Conservation (phyloP, 2,113 vertebrate species). For the Agapornis roseicollis region DNA sequence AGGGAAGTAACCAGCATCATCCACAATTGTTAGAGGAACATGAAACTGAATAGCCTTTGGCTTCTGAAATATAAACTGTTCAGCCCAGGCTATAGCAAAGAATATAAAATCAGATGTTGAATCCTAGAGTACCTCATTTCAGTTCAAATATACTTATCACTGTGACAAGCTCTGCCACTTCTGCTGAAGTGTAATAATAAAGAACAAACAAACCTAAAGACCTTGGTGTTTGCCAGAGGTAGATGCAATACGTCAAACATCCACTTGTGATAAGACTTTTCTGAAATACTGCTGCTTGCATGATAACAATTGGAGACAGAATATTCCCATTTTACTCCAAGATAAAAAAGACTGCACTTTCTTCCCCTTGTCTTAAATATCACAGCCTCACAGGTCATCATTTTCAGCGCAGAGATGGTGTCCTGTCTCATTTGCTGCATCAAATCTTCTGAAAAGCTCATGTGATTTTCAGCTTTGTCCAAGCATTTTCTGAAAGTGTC, state of each 20-base stretch:
- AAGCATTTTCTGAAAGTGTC: slow-evolving; percentile 47
- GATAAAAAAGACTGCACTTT: background rate
- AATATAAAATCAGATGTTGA: background rate
- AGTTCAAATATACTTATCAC: slow-evolving; percentile 37
- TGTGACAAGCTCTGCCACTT: slow-evolving; percentile 8
- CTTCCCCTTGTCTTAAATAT: background rate
- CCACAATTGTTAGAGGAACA: background rate
- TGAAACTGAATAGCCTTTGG: slow-evolving; percentile 3
- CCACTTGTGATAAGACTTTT: background rate
- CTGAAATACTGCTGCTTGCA: background rate
- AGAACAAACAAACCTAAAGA: background rate
- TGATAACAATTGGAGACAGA: background rate
- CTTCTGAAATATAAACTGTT: slow-evolving; percentile 12
- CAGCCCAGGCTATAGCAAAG: background rate
- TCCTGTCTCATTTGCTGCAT: slow-evolving; percentile 31
- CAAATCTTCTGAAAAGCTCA: slow-evolving; percentile 43
- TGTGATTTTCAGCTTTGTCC: slow-evolving; percentile 55
- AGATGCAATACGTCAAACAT: background rate
- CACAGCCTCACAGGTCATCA: background rate
- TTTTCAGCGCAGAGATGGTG: background rate
- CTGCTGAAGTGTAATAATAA: background rate
- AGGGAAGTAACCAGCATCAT: background rate
- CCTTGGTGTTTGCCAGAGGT: background rate
- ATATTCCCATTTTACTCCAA: background rate
- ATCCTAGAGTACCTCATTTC: slow-evolving; percentile 18